Conservation (phyloP, 2,888 invertebrate species). For the Charanyca ferruginea region DNA sequence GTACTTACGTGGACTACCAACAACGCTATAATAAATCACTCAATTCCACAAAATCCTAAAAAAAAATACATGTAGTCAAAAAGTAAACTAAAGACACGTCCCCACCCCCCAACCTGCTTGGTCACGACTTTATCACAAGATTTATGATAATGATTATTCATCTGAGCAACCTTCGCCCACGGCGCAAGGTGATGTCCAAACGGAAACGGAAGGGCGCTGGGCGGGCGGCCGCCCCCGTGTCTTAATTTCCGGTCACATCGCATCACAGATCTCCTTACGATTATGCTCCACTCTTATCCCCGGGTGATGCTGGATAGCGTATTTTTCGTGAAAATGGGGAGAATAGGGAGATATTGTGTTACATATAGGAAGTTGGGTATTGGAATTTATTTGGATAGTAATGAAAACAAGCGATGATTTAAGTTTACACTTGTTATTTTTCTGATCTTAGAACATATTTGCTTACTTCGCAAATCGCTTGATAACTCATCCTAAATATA, state of each 20-base stretch:
- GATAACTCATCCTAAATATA: not conserved
- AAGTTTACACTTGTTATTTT: not conserved
- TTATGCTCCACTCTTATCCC: constrained; percentile 68
- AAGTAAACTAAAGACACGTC: constrained; percentile 38
- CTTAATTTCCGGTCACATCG: constrained; percentile 89
- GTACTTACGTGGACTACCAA: no score
- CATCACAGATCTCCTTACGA: constrained; percentile 81
- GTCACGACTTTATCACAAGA: constrained; percentile 63
- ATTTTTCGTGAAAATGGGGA: constrained; percentile 49
- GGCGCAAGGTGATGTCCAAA: constrained; percentile 85
- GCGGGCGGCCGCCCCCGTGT: constrained; percentile 75
- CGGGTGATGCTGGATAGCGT: constrained; percentile 51
- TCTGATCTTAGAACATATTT: no score
- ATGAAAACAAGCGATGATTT: not conserved
- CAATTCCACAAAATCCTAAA: constrained; percentile 10
- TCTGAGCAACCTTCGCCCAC: constrained; percentile 74
- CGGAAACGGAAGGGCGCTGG: constrained; percentile 78
- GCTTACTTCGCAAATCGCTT: not conserved
- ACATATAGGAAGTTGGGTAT: not conserved
- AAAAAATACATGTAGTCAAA: constrained; percentile 12
- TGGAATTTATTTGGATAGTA: constrained; percentile 3
- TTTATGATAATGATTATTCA: constrained; percentile 79
- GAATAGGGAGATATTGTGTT: not conserved
- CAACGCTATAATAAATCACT: constrained; percentile 14
- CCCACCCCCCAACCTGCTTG: constrained; percentile 30